These are phyloP conservation scores for Parnassius mnemosyne DNA, from an alignment of 2,888 invertebrate species.

Conservation along the genomic window DNA sequence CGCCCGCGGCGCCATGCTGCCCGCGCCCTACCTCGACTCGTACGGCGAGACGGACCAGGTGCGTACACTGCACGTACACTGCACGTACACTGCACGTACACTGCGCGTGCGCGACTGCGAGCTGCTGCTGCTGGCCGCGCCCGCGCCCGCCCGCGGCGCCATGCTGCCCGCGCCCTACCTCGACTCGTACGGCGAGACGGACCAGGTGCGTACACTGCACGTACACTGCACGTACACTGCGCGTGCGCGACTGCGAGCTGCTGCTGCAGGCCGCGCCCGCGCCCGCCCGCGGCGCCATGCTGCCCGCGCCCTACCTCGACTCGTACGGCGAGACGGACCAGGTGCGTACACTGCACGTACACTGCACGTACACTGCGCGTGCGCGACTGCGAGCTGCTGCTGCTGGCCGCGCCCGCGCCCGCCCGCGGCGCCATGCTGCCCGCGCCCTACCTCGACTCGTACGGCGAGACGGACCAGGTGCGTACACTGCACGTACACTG, in stretches of 20 bases:
- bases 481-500: neutral
- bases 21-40: slow-evolving; percentile 97
- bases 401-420: slow-evolving; percentile 83
- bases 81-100: neutral
- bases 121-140: neutral
- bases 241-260: too few relatives aligned
- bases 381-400: slow-evolving; percentile 76
- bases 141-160: slow-evolving; percentile 69
- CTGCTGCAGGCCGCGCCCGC: too few relatives aligned
- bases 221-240: slow-evolving; percentile 48
- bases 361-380: neutral
- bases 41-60: slow-evolving; percentile 92
- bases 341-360: slow-evolving; percentile 23
- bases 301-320: slow-evolving; percentile 92
- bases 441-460: slow-evolving; percentile 94
- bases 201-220: neutral
- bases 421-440: slow-evolving; percentile 50
- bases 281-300: too few relatives aligned
- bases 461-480: slow-evolving; percentile 89
- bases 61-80: neutral
- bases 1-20: slow-evolving; percentile 91
- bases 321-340: slow-evolving; percentile 94
- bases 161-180: slow-evolving; percentile 82
- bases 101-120: neutral
- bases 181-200: slow-evolving; percentile 2